Evolutionary conservation across 2,113 vertebrate species (phyloP).

Genomic region (Piaya cayana): DNA sequence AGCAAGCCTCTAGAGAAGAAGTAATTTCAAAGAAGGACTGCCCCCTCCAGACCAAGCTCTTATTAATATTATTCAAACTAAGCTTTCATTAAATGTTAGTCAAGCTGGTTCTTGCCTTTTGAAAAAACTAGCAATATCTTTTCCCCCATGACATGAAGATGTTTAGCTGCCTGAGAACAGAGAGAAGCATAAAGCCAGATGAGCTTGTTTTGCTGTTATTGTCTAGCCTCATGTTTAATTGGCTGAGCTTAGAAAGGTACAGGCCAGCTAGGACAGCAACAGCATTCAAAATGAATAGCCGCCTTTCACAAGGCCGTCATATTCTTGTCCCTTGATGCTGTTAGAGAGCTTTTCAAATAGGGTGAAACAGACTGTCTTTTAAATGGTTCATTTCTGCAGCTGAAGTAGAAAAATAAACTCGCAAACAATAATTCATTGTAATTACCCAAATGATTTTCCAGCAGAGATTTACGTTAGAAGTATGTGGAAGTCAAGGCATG

Average conservation of each 20-base stretch:
- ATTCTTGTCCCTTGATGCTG: not conserved
- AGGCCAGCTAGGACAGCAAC: not conserved
- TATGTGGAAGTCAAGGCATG: not conserved
- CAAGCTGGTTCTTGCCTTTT: not conserved
- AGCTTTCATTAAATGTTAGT: not conserved
- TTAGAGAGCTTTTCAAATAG: not conserved
- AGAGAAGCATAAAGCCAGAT: not conserved
- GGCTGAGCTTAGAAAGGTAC: not conserved
- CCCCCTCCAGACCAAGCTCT: not conserved
- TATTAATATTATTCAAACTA: not conserved
- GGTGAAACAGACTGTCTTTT: not conserved
- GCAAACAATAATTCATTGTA: not conserved
- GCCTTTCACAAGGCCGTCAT: not conserved
- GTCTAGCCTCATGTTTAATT: not conserved
- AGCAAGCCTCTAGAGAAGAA: not conserved
- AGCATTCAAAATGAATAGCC: not conserved
- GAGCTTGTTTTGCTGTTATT: not conserved
- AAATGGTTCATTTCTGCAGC: not conserved
- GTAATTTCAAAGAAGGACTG: not conserved
- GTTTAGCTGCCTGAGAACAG: not conserved
- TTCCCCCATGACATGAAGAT: not conserved
- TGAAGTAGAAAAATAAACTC: conserved; percentile 1
- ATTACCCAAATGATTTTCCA: conserved; percentile 10
- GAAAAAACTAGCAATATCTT: not conserved
- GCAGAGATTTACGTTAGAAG: not conserved